phyloP scores from a whole-genome alignment of 37 sponge, comb jelly and placozoan species.

The Trichoplax adhaerens region DNA sequence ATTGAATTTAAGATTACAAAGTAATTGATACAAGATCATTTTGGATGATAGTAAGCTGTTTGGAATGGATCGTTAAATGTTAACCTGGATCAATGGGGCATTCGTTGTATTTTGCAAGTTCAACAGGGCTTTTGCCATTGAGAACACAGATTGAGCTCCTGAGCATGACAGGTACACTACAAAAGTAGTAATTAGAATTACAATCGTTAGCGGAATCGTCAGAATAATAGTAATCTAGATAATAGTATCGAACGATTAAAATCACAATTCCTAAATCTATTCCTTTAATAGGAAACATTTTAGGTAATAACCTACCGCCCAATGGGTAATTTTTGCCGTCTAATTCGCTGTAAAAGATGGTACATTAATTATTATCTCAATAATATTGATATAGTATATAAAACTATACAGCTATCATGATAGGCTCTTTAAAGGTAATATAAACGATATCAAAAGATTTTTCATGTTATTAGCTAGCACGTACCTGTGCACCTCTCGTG shows the following conservation, averaged over 20 bases:
- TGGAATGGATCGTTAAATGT: too few species aligned
- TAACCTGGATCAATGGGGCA: conserved; percentile 80
- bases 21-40: too few species aligned
- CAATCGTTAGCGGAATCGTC: neutral
- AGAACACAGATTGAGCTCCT: conserved; percentile 77
- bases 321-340: conserved; percentile 7
- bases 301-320: neutral
- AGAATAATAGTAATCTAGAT: neutral
- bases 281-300: neutral
- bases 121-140: conserved; percentile 44
- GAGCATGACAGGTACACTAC: conserved; percentile 47
- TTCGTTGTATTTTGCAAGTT: conserved; percentile 85
- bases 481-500: conserved; percentile 72
- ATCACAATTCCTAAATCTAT: conserved; percentile 2
- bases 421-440: neutral
- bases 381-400: neutral
- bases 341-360: conserved; percentile 2
- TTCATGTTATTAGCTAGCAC: too few species aligned
- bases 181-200: too few species aligned
- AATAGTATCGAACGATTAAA: neutral
- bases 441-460: too few species aligned
- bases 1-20: neutral
- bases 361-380: neutral
- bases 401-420: neutral
- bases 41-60: too few species aligned